Evolutionary conservation across 2,113 vertebrate genomes (phyloP), one percentile per base, ranked within the genome.

Genomic region (Seriola quinqueradiata): DNA sequence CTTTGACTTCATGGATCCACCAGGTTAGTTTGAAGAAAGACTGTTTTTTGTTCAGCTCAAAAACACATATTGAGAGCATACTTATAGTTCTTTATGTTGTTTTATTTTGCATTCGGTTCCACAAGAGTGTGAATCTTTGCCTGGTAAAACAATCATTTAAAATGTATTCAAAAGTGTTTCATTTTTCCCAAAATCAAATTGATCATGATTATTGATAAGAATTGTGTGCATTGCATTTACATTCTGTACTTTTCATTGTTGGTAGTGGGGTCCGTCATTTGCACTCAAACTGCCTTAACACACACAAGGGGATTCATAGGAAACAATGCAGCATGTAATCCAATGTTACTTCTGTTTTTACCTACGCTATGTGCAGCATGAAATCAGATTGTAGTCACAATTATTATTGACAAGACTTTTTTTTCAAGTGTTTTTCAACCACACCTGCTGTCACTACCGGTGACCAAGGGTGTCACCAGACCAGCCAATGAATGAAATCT

Each of bases 1-100:
- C 94, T 99, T 99, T 85, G 98, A 99, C 95, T 99, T 99, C 95
- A 98, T 99, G 98, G 97, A 99, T 84, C 98, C 98, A 82, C 98
- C 98, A 96, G 98, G 97, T 99, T 94, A 71, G 85, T 80, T 4
- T n/a, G 9, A 21, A 73, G n/a, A 54, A 28, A n/a, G 1, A 4
- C 10, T 34, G 34, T 40, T 16, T 36, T 36, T 36, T 6, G 34
- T 36, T 36, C 34, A 36, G 34, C 34, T 36, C 34, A 36, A 36
- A 36, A 36, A 36, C 4, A 28, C 28, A 28, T 28, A 28, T 28
- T 28, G 28, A 28, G 28, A 28, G 28, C 2, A 28, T 28, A 28
- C 28, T 28, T 2, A 28, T 28, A 28, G 28, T 36, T 32, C 54
- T 57, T 25, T 10, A 16, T 32, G 28, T 59, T 19, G 17, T 21